phyloP scores from a whole-genome alignment of 2,797 vertebrate species.

The Hippoglossus hippoglossus region DNA sequence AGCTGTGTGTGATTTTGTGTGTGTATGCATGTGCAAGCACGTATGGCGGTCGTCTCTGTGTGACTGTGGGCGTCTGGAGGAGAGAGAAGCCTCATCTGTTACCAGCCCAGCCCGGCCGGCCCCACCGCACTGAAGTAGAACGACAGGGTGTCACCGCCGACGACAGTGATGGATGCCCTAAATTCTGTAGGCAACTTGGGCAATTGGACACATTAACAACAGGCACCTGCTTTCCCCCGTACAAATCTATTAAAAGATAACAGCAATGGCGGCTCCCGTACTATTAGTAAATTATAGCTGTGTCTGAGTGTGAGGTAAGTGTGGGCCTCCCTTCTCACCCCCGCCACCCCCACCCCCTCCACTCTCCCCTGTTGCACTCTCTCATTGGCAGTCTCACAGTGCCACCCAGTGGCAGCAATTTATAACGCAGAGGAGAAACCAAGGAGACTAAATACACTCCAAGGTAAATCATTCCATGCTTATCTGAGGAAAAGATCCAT shows the following conservation, averaged over 20 bases:
- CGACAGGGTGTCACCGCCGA: conserved; percentile 84
- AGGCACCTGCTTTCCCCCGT: conserved; percentile 88
- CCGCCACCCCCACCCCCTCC: conserved; percentile 16
- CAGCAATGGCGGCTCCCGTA: conserved; percentile 84
- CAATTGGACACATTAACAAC: conserved; percentile 91
- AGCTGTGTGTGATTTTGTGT: conserved; percentile 35
- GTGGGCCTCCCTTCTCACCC: conserved; percentile 60
- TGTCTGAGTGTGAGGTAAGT: conserved; percentile 78
- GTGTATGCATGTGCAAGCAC: conserved; percentile 66
- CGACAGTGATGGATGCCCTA: conserved; percentile 89
- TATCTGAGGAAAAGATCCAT: not conserved
- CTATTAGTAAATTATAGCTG: conserved; percentile 89
- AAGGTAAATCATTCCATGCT: conserved; percentile 10
- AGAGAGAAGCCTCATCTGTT: conserved; percentile 88
- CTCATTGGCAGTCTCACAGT: conserved; percentile 85
- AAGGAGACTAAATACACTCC: conserved; percentile 1
- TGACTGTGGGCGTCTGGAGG: conserved; percentile 80
- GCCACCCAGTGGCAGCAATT: conserved; percentile 87
- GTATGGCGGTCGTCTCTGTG: conserved; percentile 75
- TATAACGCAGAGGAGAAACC: conserved; percentile 4
- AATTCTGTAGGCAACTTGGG: conserved; percentile 88
- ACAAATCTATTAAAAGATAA: conserved; percentile 93
- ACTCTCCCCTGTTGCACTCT: not conserved
- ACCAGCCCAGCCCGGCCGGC: conserved; percentile 76
- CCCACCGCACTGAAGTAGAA: conserved; percentile 83